phyloP scores from a whole-genome alignment of 2,888 invertebrate species.

The Xestia xanthographa region DNA sequence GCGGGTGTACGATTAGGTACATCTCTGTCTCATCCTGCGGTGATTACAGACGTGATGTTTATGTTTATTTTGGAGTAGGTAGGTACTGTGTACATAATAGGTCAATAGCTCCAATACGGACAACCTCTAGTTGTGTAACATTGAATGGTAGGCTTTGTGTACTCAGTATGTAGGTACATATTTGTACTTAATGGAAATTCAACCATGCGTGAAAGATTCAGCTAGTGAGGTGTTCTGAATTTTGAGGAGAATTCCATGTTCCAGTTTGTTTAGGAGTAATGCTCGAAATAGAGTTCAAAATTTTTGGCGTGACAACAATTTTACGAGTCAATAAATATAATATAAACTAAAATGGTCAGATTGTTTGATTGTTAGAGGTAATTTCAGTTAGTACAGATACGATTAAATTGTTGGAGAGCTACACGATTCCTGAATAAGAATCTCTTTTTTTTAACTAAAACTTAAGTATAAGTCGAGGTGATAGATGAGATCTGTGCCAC shows the following conservation, averaged over 20 bases:
- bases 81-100: neutral
- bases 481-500: no score
- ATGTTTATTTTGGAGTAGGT: neutral
- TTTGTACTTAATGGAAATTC: neutral
- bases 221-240: neutral
- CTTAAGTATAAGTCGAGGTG: no score
- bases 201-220: neutral
- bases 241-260: constrained; percentile 1
- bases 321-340: no score
- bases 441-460: no score
- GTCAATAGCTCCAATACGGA: neutral
- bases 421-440: no score
- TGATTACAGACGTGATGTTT: neutral
- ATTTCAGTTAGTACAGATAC: no score
- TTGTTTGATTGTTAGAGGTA: no score
- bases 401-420: no score
- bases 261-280: neutral
- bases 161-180: neutral
- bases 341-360: no score
- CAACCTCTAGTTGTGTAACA: neutral
- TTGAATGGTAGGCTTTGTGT: constrained; percentile 19
- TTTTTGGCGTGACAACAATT: neutral
- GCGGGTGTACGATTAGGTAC: no score
- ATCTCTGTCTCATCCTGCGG: neutral
- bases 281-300: neutral